phyloP scores from a whole-genome alignment of 1,140 invertebrate genomes.

The Drosophila auraria region DNA sequence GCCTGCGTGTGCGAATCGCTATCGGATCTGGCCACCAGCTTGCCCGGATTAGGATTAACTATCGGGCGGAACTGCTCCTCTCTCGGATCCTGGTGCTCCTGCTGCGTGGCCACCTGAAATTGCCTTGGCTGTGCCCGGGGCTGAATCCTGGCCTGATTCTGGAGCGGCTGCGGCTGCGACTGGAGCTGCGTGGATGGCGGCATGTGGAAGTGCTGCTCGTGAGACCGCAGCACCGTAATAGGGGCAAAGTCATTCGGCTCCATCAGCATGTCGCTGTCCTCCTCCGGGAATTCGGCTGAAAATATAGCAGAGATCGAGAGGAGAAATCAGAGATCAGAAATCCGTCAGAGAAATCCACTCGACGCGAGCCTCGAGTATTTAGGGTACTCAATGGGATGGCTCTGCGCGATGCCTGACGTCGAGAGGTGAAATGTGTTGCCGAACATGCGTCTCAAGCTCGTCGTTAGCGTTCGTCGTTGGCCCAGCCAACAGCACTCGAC shows the following conservation, averaged over 20 bases:
- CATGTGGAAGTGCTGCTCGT: constrained; percentile 77
- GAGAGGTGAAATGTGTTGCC: constrained; percentile 49
- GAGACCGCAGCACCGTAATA: constrained; percentile 75
- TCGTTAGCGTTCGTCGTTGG: neutral
- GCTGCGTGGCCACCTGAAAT: constrained; percentile 45
- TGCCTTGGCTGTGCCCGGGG: constrained; percentile 25
- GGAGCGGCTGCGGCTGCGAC: constrained; percentile 28
- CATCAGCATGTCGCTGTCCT: constrained; percentile 84
- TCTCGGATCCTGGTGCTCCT: constrained; percentile 37
- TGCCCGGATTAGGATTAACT: constrained; percentile 47
- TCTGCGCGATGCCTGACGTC: constrained; percentile 25
- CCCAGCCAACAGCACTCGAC: neutral
- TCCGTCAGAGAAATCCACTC: constrained; percentile 6
- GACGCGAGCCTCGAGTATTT: neutral
- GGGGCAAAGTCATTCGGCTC: constrained; percentile 81
- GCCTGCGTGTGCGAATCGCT: constrained; percentile 78
- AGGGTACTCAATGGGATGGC: constrained; percentile 1
- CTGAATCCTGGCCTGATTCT: constrained; percentile 32
- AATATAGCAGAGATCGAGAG: constrained; percentile 27
- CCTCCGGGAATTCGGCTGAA: constrained; percentile 80
- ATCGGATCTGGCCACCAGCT: constrained; percentile 56
- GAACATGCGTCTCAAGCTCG: constrained; percentile 17
- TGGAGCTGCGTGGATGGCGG: constrained; percentile 70
- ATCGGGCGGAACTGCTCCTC: constrained; percentile 73
- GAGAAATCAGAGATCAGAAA: constrained; percentile 16